Evolutionary conservation across 2,888 invertebrate genomes (phyloP).

Genomic region (Lathronympha strigana): DNA sequence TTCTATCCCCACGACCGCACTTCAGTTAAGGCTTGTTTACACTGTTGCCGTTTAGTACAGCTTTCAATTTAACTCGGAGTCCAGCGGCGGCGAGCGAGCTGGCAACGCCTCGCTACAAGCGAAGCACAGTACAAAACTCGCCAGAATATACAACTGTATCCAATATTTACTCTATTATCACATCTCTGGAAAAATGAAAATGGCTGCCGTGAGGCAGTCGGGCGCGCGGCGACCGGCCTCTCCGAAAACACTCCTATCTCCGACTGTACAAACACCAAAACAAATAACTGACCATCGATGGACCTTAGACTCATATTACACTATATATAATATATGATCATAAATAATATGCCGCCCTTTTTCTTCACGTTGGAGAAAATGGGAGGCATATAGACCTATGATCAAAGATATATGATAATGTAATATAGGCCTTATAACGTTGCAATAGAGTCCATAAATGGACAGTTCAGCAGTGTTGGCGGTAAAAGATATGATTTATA

Average conservation of each 20-base stretch:
- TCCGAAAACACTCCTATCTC: neutral
- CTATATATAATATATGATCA: no score
- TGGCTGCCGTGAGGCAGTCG: slow-evolving; percentile 36
- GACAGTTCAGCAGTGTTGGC: no score
- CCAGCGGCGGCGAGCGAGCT: slow-evolving; percentile 2
- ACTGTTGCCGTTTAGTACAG: neutral
- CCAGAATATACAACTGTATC: slow-evolving; percentile 47
- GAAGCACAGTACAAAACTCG: slow-evolving; percentile 51
- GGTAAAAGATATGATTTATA: no score
- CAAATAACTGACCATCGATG: no score
- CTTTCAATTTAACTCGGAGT: neutral
- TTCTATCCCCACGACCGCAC: neutral
- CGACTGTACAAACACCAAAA: neutral
- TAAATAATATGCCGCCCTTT: no score
- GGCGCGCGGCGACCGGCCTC: slow-evolving; percentile 2
- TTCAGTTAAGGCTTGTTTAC: neutral
- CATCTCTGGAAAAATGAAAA: slow-evolving; percentile 65
- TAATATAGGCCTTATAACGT: no score
- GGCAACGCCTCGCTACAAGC: slow-evolving; percentile 30
- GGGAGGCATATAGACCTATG: no score
- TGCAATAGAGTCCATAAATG: no score
- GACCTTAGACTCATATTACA: no score
- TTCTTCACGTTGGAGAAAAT: no score
- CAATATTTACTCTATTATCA: slow-evolving; percentile 68
- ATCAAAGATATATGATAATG: no score